phyloP scores from a whole-genome alignment of 2,113 vertebrate genomes.

The Amphilophus citrinellus region DNA sequence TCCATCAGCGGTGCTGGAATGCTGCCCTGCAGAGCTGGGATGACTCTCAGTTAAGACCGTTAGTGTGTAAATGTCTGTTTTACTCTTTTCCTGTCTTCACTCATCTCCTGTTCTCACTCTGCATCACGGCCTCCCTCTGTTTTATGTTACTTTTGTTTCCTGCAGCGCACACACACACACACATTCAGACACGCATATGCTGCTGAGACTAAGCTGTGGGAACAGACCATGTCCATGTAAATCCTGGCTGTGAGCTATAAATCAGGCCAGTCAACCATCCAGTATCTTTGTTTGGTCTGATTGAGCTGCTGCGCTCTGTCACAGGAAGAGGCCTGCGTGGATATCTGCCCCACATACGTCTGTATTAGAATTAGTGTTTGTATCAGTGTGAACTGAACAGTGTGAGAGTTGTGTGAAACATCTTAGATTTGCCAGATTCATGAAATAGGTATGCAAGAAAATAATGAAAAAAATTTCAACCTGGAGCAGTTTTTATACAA shows the following conservation, averaged over 20 bases:
- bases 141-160: constrained; percentile 30
- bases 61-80: constrained; percentile 34
- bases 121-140: not conserved
- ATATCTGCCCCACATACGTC: not conserved
- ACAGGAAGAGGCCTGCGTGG: constrained; percentile 6
- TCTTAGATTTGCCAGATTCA: not conserved
- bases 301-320: constrained; percentile 12
- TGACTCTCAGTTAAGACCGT: not conserved
- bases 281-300: constrained; percentile 13
- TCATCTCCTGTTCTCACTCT: not conserved
- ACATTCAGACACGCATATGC: not conserved
- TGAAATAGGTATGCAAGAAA: not conserved
- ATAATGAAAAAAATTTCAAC: not conserved
- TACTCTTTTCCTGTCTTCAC: not conserved
- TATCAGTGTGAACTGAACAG: not conserved
- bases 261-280: constrained; percentile 43
- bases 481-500: fast-evolving
- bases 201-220: constrained; percentile 43
- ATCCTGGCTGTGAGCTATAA: constrained; percentile 45
- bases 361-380: not conserved
- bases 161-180: not conserved
- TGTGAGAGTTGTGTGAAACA: not conserved
- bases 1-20: constrained; percentile 8
- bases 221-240: constrained; percentile 37
- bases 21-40: not conserved